Base-by-base conservation (phyloP, 2,113 vertebrate species). In the Aleadryas rufinucha region DNA sequence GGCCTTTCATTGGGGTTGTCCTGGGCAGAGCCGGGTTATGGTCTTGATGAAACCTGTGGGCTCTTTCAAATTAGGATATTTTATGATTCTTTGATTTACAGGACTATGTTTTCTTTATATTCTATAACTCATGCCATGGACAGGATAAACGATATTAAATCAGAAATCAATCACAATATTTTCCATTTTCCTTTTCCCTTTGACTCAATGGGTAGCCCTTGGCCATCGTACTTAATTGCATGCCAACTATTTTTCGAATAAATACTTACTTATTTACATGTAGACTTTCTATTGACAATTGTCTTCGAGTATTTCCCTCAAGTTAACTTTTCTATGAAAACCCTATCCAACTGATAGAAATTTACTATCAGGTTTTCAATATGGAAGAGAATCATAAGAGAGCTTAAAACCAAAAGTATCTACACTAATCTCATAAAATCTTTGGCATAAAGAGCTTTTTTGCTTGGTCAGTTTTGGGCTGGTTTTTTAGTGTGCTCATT, bases 271-370 rank as follows among this genome's bases (percentile, higher is more conserved):
- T 35, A 31, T 24, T 84, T 70, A 33, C 4, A 33, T 39, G 8
- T 33, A 30, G 20, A 5, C 20, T 93, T 66, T 44, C 37, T 69
- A 42, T 6, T 33, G 26, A 52, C 5, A 56, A 56, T 71, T 72
- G 6, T 5, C 14, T 63, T 42, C 42, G 3, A 66, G 1, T 42
- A 27, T 31, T 83, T 84, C 2, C 7, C 11, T 22, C 1, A 88
- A 53, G 42, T 75, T 41, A 52, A 44, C 9, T 72, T 63, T 18
- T 8, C 10, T 66, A 49, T 50, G 47, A 50, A 77, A 91, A 60
- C 2, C 0, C 0, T 76, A 31, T 42, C 8, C 5, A 64, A 19
- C 5, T 21, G 26, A 57, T 13, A 65, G 16, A 2, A 59, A 7
- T n/a, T 33, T 89, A 3, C 1, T 60, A 35, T 31, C 4, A 1